Evolutionary conservation across 2,888 invertebrate genomes (phyloP), one percentile per base, ranked within the genome.

Genomic region (Chalcosyrphus nemorum): DNA sequence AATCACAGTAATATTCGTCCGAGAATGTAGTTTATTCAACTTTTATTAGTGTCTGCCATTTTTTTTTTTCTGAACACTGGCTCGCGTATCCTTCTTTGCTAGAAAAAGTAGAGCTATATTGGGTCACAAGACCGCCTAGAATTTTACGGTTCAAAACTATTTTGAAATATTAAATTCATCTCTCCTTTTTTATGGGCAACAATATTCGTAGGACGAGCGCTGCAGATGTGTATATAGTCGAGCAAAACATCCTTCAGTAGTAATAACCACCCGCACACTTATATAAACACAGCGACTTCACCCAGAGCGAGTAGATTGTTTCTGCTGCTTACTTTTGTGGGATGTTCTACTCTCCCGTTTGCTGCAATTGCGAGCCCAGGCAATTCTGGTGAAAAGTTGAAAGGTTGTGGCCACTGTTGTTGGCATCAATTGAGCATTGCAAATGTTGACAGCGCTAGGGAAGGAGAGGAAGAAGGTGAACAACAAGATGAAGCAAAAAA

Each of bases 141-240:
- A 52, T 52, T 24, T 50, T 38, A 27, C 3, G 52, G 24, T 50
- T 38, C 27, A 52, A 52, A 66, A 52, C 66, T 66, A 66, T 52
- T 66, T 66, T 52, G 24, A 66, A 66, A 52, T 66, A 66, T 41
- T 52, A 66, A 41, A 65, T 50, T 52, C 52, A 32, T 7, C 47
- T 50, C 43, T 21, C 1, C 15, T 52, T 52, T 52, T 66, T 52
- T 35, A 52, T 41, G 27, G 2, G n/a, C 15, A 66, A 41, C 32
- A 27, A 38, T 38, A 52, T 35, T 52, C 50, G 47, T 15, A 4
- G 21, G 15, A 52, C 21, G 47, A 15, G 52, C 17, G 11, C 27
- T 2, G 19, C n/a, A n/a, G n/a, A n/a, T n/a, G n/a, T n/a, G n/a
- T n/a, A 27, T 6, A 52, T 52, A 52, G 52, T 27, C 13, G 7